Evolutionary conservation across 2,888 invertebrate genomes (phyloP).

Genomic region (Tromatobia lineatoria): DNA sequence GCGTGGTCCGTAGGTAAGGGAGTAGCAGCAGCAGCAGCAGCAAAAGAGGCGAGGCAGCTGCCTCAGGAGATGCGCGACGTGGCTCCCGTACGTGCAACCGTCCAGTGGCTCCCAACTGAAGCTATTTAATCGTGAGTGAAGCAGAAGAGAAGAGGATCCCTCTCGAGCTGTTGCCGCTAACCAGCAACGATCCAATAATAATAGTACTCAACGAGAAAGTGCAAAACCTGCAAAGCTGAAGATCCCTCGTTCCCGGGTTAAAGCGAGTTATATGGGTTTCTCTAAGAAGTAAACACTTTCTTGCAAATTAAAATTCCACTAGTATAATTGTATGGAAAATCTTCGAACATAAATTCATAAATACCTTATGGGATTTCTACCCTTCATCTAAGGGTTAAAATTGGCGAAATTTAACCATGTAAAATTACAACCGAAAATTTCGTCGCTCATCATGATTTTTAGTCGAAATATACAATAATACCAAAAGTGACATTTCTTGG

Average conservation of each 20-base stretch:
- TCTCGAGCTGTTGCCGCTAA: background rate
- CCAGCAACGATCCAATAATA: constrained; percentile 58
- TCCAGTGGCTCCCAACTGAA: constrained; percentile 79
- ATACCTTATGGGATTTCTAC: background rate
- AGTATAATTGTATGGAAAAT: background rate
- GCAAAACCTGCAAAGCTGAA: constrained; percentile 54
- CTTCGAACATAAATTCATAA: background rate
- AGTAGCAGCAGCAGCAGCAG: constrained; percentile 34
- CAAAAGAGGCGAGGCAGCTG: constrained; percentile 78
- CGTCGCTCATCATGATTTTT: no score
- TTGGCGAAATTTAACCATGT: background rate
- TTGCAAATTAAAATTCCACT: constrained; percentile 55
- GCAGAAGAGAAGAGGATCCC: constrained; percentile 23
- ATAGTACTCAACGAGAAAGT: constrained; percentile 62
- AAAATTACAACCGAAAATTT: background rate
- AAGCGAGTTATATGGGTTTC: constrained; percentile 33
- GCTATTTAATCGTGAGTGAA: constrained; percentile 44
- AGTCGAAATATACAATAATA: no score
- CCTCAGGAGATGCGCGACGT: constrained; percentile 77
- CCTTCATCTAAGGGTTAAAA: background rate
- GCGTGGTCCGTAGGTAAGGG: constrained; percentile 72
- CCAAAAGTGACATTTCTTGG: no score
- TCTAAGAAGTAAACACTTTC: constrained; percentile 44
- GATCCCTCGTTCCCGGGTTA: constrained; percentile 38
- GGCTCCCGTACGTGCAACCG: constrained; percentile 78